Base-by-base conservation (phyloP, 2,888 invertebrate species). In the Luffia ferchaultella region DNA sequence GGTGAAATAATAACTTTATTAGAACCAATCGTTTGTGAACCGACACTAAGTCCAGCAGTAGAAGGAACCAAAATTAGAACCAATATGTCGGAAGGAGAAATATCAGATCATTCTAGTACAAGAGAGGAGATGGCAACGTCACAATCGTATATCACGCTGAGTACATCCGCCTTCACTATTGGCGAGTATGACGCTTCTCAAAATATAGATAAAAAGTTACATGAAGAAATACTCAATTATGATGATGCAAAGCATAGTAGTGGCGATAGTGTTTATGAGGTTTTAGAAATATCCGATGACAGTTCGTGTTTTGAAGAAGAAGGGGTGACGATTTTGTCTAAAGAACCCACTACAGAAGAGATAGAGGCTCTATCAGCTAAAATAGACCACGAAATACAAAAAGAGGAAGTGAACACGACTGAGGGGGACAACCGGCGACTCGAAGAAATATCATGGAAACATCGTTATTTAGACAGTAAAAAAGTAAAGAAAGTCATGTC, bases 401-500 rank as follows among this genome's bases (percentile, higher is more conserved):
- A 68, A 60, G 70, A 67, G 18, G 73, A 75, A 12, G 64, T 72
- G 0, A 61, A 69, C 0, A 71, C 68, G 3, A 68, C 70, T 9
- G 60, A 64, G 53, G 66, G 71, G 49, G 30, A 12, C 12, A 30
- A 30, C 30, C 3, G 61, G 12, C 50, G 57, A 16, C 56, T 60
- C 19, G 63, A 65, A 49, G 58, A 63, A 15, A 60, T 73, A 41
- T 87, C 88, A 0, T 88, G 88, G 88, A 87, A 86, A 61, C 78
- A 85, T 44, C 72, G 88, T 45, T 88, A 88, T 63, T 66, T 89
- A 45, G 85, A 75, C 12, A 88, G 89, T 55, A 82, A 73, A 15
- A 88, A 88, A 67, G 88, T 88, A 0, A 87, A 83, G 60, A 85
- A 68, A 58, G 87, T 88, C 1, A 61, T 88, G 16, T 80, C 76